Conservation (phyloP, 1,140 invertebrate species). For the Drosophila kanapiae region DNA sequence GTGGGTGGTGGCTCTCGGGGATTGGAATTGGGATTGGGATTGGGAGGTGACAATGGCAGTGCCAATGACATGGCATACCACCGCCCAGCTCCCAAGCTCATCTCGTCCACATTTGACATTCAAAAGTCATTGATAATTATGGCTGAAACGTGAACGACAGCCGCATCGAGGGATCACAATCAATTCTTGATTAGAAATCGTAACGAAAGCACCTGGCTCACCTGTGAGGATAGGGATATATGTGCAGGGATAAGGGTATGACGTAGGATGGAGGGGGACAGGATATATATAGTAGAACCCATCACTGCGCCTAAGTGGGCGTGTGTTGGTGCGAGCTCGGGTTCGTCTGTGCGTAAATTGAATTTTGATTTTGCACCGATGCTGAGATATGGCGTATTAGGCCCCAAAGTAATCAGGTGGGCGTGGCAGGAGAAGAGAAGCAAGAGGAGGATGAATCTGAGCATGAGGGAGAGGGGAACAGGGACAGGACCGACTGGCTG, state of each 20-base stretch:
- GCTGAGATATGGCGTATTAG: constrained; percentile 84
- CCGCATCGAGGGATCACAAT: constrained; percentile 83
- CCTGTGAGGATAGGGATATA: constrained; percentile 2
- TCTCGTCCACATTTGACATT: constrained; percentile 79
- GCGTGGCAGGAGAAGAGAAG: constrained; percentile 12
- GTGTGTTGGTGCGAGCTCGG: constrained; percentile 29
- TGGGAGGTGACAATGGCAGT: constrained; percentile 66
- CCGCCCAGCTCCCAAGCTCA: constrained; percentile 22
- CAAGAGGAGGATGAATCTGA: too few species aligned
- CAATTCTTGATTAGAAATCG: constrained; percentile 84
- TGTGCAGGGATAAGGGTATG: constrained; percentile 3
- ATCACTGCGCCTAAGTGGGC: constrained; percentile 44
- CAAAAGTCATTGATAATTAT: constrained; percentile 84
- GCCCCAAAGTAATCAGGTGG: constrained; percentile 78
- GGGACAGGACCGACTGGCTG: background rate
- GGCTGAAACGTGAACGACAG: constrained; percentile 82
- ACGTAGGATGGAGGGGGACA: background rate
- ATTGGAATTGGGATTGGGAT: background rate
- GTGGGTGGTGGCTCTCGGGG: background rate
- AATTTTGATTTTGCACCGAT: constrained; percentile 84
- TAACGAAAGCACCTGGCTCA: constrained; percentile 58
- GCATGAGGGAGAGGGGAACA: background rate
- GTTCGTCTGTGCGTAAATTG: constrained; percentile 78
- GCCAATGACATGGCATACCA: constrained; percentile 51
- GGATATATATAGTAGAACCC: constrained; percentile 1